Percentiles rank a stretch among this genome's conserved stretches.
Conservation (phyloP, 2,797 vertebrate genomes). For the Cygnus olor region DNA sequence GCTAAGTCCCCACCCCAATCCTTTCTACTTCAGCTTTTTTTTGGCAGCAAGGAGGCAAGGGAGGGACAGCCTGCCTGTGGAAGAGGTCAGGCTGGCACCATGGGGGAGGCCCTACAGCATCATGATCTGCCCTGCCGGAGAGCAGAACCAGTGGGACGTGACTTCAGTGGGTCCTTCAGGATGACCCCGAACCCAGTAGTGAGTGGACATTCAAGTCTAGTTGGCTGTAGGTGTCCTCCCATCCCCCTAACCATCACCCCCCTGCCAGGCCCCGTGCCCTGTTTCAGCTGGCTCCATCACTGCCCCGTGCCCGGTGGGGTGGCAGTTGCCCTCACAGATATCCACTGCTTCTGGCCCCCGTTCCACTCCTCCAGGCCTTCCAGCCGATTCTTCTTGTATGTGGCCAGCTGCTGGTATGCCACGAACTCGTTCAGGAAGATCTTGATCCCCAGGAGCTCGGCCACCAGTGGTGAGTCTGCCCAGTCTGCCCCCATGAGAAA, state of each 20-base stretch:
- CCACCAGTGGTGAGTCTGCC: constrained; percentile 85
- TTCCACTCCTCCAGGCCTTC: constrained; percentile 78
- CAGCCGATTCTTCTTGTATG: constrained; percentile 83
- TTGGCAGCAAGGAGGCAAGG: neutral
- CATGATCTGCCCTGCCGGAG: neutral
- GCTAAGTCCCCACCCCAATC: neutral
- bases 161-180: neutral
- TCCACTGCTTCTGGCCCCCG: constrained; percentile 79
- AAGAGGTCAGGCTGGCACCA: neutral
- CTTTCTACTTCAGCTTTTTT: neutral
- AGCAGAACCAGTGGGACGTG: neutral
- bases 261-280: neutral
- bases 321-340: constrained; percentile 82
- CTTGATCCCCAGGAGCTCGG: constrained; percentile 92
- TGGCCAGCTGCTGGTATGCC: constrained; percentile 87
- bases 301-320: neutral
- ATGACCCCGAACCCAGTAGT: neutral
- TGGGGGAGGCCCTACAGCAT: neutral
- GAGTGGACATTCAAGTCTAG: neutral
- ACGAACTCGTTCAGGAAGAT: constrained; percentile 96
- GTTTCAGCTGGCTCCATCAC: neutral
- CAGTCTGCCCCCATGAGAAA: constrained; percentile 93
- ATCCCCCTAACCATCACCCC: neutral
- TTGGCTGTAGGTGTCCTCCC: neutral
- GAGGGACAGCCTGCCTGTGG: neutral